Conservation (phyloP, 2,888 invertebrate species). For the Scaptomyza caliginosa region DNA sequence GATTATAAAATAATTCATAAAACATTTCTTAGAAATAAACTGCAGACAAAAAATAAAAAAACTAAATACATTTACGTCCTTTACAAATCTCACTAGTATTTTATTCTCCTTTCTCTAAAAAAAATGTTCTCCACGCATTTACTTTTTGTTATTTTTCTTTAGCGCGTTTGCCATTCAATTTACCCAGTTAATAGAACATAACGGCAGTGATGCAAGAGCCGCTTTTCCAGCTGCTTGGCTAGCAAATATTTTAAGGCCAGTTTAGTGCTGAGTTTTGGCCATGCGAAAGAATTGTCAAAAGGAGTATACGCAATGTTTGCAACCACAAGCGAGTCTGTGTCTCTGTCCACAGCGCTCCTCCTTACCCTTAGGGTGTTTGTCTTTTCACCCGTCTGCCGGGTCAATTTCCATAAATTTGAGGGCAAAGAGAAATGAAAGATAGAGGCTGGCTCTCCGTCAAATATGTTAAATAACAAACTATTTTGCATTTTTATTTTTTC, state of each 20-base stretch:
- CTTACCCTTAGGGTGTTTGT: slow-evolving; percentile 50
- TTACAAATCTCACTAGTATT: slow-evolving; percentile 34
- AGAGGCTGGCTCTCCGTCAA: slow-evolving; percentile 42
- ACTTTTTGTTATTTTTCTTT: slow-evolving; percentile 20
- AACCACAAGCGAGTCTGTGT: no score
- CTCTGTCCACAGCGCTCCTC: no score
- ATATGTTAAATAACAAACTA: slow-evolving; percentile 80
- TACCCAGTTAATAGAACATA: slow-evolving; percentile 53
- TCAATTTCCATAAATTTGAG: slow-evolving; percentile 63
- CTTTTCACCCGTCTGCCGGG: slow-evolving; percentile 60
- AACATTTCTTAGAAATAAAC: no score
- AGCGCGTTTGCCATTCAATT: slow-evolving; percentile 59
- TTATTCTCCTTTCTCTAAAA: slow-evolving; percentile 3
- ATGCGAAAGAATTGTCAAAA: slow-evolving; percentile 60
- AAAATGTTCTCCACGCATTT: slow-evolving; percentile 12
- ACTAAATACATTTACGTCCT: not conserved
- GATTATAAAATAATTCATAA: no score
- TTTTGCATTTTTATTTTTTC: slow-evolving; percentile 74
- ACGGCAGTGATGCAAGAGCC: slow-evolving; percentile 13
- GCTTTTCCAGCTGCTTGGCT: slow-evolving; percentile 67
- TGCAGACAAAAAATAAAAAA: no score
- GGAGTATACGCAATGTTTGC: slow-evolving; percentile 31
- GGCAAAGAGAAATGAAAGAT: slow-evolving; percentile 1
- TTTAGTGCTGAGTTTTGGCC: slow-evolving; percentile 43
- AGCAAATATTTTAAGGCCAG: slow-evolving; percentile 60